Evolutionary conservation across 2,797 vertebrate species (phyloP), one percentile per base, ranked within the genome.

Genomic region (Discoglossus pictus): DNA sequence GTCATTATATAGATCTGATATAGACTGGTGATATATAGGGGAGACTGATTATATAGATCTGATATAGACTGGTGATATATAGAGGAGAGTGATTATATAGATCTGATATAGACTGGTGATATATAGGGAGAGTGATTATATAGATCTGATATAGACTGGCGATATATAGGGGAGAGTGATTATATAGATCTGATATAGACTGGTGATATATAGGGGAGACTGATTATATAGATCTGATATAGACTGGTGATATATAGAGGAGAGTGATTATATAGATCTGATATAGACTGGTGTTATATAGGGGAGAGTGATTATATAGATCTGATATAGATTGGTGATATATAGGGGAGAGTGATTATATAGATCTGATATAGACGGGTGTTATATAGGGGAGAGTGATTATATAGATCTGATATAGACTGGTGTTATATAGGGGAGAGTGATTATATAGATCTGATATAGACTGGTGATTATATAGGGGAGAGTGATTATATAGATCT

Each of bases 331-430:
- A 4, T 12, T 13, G 46, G 15, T 16, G n/a, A n/a, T n/a, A n/a
- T n/a, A n/a, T n/a, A n/a, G n/a, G 3, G 15, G 35, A 9, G 2
- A 2, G 7, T 3, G 17, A 6, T 11, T 12, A 9, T 18, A 27
- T 53, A 38, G 20, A 4, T 2, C 18, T 47, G 44, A 31, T 54
- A 34, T 21, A 24, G n/a, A 58, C 54, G 18, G 56, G 18, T 39
- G 53, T 1, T 15, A n/a, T n/a, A n/a, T n/a, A n/a, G n/a, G n/a
- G n/a, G n/a, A n/a, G n/a, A n/a, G n/a, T n/a, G 5, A 13, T 3
- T n/a, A 2, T 39, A 13, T 2, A 2, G 7, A 5, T 1, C 4
- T 12, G 36, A 42, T 58, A 42, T 4, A 31, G 55, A 44, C 15
- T 17, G 40, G 40, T 58, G 21, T 10, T 10, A 23, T 7, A 18